Evolutionary conservation across 2,888 invertebrate species (phyloP), one percentile per base, ranked within the genome.

Genomic region (Hirtodrosophila duncani): DNA sequence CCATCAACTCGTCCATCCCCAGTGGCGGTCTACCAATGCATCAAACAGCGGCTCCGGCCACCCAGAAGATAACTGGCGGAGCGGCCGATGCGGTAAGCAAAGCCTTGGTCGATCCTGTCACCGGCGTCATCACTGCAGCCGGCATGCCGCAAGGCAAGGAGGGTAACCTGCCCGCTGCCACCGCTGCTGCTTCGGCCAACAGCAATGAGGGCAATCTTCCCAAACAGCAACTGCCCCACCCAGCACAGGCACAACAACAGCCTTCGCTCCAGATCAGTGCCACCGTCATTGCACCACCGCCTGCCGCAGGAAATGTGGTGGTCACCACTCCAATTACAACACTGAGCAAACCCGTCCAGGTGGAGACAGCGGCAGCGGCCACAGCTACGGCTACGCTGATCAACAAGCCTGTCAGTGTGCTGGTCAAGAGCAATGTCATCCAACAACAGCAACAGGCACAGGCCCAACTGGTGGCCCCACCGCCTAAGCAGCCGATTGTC

Each of bases 91-190:
- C 92, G 0, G 69, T 81, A 1, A 85, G 74, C 55, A 85, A 84
- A 33, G 91, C 91, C 2, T 83, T 93, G 10, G 92, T 93, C 29
- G 93, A 93, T 85, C 92, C 93, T 0, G 92, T 92, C 0, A 93
- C 93, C 0, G 93, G 93, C 1, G 87, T 92, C 66, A 86, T 93
- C 20, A 91, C 91, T 46, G 91, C 91, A n/a, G n/a, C n/a, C 0
- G 90, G 92, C 13, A 89, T 88, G 91, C 71, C 81, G 0, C 92
- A 92, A 67, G 91, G 91, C 34, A 92, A 92, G 77, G 93, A 92
- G 78, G 81, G 84, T 2, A 85, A 81, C 39, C 46, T 84, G 21
- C 84, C 84, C 3, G 80, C 82, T 11, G 80, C 85, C 1, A 82
- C 81, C 23, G 82, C 80, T 3, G 80, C 70, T n/a, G 82, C 67